A percentile compares a stretch with the other conserved stretches of the same genome.
These are phyloP conservation scores for Caenorhabditis sp. DNA, from an alignment of 2,888 invertebrate species.

Conservation along the genomic window DNA sequence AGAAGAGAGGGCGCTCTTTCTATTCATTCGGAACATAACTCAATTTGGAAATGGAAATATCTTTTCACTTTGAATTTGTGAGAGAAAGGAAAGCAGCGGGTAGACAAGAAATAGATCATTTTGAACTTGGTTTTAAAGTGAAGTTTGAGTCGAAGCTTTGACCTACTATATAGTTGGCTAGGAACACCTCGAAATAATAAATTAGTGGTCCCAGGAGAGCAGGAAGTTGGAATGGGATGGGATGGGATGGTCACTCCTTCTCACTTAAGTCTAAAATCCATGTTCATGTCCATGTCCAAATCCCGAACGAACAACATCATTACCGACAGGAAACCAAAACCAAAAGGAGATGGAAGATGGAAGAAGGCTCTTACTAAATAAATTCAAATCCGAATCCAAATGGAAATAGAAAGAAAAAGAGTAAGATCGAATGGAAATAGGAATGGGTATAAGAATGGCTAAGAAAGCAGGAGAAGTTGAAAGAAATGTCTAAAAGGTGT, in stretches of 20 bases:
- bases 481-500: slow-evolving; percentile 52
- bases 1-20: slow-evolving; percentile 14
- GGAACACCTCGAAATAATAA: background rate
- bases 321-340: slow-evolving; percentile 56
- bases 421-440: slow-evolving; percentile 45
- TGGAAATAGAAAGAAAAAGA: background rate
- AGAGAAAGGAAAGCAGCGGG: background rate
- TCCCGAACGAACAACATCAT: slow-evolving; percentile 51
- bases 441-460: background rate
- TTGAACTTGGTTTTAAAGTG: no score
- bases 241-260: no score
- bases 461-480: background rate
- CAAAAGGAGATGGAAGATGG: no score
- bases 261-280: background rate
- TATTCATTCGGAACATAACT: slow-evolving; percentile 46
- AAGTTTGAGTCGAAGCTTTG: no score
- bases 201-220: no score
- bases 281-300: background rate
- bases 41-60: slow-evolving; percentile 47
- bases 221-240: no score
- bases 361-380: slow-evolving; percentile 43
- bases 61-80: slow-evolving; percentile 27
- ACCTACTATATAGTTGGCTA: no score
- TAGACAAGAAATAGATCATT: background rate
- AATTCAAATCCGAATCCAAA: slow-evolving; percentile 13